Conservation (phyloP, 2,888 invertebrate genomes). For the Apamea monoglypha region DNA sequence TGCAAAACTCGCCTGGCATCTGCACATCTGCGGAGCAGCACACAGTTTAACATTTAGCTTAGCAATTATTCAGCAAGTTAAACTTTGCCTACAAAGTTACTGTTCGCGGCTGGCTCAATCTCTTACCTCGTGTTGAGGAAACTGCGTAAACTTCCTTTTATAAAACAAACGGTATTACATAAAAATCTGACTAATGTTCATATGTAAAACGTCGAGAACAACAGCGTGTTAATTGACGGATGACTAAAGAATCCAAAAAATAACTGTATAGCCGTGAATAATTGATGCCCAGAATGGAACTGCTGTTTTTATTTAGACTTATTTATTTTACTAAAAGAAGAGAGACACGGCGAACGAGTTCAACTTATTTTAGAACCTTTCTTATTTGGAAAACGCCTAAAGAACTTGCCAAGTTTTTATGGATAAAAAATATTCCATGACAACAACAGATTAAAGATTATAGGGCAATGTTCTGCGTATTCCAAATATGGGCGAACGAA, state of each 20-base stretch:
- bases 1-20: conserved; percentile 64
- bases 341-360: conserved; percentile 40
- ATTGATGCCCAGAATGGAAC: conserved; percentile 38
- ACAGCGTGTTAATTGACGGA: conserved; percentile 38
- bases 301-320: conserved; percentile 35
- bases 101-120: conserved; percentile 68
- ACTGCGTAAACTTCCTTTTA: conserved; percentile 52
- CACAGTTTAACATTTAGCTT: conserved; percentile 71
- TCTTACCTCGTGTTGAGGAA: conserved; percentile 66
- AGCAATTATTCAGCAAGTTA: conserved; percentile 78
- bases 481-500: conserved; percentile 74
- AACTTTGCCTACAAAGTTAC: conserved; percentile 76
- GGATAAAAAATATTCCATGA: conserved; percentile 62
- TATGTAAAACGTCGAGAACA: conserved; percentile 10
- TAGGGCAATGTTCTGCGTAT: conserved; percentile 73
- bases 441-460: conserved; percentile 75
- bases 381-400: conserved; percentile 54
- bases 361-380: conserved; percentile 46
- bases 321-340: conserved; percentile 25
- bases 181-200: conserved; percentile 20
- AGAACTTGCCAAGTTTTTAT: conserved; percentile 54
- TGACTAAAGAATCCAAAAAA: conserved; percentile 17
- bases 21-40: conserved; percentile 66
- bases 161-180: conserved; percentile 13
- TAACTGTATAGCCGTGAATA: conserved; percentile 36